Percentiles rank a stretch among this genome's conserved stretches.
Evolutionary conservation across 2,113 vertebrate genomes (phyloP).

Genomic region (Melanostigma gelatinosum): DNA sequence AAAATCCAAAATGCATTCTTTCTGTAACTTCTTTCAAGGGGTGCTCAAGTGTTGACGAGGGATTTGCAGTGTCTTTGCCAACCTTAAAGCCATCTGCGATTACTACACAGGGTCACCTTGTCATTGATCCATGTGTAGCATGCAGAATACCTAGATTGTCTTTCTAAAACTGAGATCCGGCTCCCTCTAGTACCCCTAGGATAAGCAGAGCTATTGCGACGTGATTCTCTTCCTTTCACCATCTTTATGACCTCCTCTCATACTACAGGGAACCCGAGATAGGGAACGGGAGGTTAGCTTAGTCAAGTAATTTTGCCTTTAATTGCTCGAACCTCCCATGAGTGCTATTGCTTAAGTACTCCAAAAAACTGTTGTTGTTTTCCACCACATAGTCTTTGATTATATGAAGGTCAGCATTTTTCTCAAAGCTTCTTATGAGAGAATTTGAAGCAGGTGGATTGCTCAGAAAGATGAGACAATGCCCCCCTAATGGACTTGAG

Average conservation of each 20-base stretch:
- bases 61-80: conserved; percentile 58
- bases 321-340: conserved; percentile 79
- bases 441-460: conserved; percentile 77
- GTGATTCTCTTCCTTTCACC: conserved; percentile 40
- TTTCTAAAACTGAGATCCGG: conserved; percentile 58
- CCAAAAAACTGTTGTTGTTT: conserved; percentile 78
- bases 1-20: not conserved
- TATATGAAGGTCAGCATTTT: conserved; percentile 79
- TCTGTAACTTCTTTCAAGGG: conserved; percentile 1
- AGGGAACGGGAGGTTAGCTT: conserved; percentile 68
- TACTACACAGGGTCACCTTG: conserved; percentile 68
- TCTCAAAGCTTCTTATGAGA: conserved; percentile 76
- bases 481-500: conserved; percentile 19
- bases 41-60: conserved; percentile 38
- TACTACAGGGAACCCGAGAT: conserved; percentile 53
- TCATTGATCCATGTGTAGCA: conserved; percentile 64
- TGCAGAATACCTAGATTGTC: conserved; percentile 65
- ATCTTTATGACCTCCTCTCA: conserved; percentile 71
- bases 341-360: conserved; percentile 75
- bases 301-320: conserved; percentile 80
- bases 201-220: conserved; percentile 53
- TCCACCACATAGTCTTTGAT: conserved; percentile 78
- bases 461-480: conserved; percentile 59
- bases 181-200: conserved; percentile 39
- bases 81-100: conserved; percentile 46